These are phyloP conservation scores for Glaucopsyche alexis DNA, from an alignment of 2,888 invertebrate species.

Conservation along the genomic window DNA sequence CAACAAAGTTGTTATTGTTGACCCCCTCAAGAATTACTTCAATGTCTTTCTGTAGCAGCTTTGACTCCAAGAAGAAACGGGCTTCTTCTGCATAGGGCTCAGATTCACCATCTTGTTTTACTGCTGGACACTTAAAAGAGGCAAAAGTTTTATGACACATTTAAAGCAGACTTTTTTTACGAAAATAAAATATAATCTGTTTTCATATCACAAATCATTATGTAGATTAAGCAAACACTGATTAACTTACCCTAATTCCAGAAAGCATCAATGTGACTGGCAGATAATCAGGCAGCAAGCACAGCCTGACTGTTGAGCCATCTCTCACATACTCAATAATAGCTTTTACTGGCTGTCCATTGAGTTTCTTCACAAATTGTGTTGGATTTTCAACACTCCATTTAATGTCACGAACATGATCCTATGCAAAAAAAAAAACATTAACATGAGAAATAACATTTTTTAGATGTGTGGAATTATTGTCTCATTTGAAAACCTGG, in stretches of 20 bases:
- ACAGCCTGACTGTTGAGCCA: slow-evolving; percentile 96
- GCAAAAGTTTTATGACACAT: background rate
- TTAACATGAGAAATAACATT: background rate
- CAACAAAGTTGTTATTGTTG: slow-evolving; percentile 95
- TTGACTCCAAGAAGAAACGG: slow-evolving; percentile 94
- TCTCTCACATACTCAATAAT: slow-evolving; percentile 98
- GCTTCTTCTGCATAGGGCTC: slow-evolving; percentile 93
- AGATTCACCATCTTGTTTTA: slow-evolving; percentile 86
- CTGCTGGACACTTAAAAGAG: slow-evolving; percentile 83
- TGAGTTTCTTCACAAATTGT: slow-evolving; percentile 88
- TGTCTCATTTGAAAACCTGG: no score
- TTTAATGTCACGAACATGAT: slow-evolving; percentile 91
- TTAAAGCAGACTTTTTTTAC: no score
- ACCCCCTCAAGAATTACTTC: slow-evolving; percentile 94
- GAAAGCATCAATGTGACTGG: slow-evolving; percentile 97
- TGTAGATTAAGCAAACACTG: no score
- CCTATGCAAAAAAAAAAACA: slow-evolving; percentile 52
- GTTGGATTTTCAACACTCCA: slow-evolving; percentile 91
- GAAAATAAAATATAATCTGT: no score
- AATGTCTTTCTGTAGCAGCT: slow-evolving; percentile 94
- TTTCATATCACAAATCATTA: no score
- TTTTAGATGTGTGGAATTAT: background rate
- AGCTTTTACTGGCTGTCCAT: slow-evolving; percentile 92
- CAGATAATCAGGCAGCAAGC: slow-evolving; percentile 93
- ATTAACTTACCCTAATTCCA: slow-evolving; percentile 87